These are phyloP conservation scores for crab-eating macaque (Macaca fascicularis) DNA, from an alignment of 2,113 vertebrate species.

Conservation along the genomic window DNA sequence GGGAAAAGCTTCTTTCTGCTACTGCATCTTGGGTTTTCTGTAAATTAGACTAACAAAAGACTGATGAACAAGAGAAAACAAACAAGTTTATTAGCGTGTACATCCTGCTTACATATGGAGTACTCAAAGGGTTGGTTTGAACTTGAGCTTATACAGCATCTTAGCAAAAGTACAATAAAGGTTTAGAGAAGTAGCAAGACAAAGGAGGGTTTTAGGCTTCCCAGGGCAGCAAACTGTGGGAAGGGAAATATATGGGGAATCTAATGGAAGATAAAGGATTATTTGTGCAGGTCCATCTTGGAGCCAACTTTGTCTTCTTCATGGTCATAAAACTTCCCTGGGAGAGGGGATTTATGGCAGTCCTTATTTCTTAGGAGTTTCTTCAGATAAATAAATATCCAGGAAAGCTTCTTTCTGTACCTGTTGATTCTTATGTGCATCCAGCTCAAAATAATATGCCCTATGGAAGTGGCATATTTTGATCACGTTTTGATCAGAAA, in stretches of 20 bases:
- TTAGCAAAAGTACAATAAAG: not conserved
- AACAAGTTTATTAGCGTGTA: not conserved
- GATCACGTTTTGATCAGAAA: not conserved
- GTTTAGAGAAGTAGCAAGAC: not conserved
- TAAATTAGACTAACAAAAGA: not conserved
- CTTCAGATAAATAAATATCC: not conserved
- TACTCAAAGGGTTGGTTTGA: not conserved
- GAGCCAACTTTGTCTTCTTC: not conserved
- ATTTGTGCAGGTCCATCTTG: not conserved
- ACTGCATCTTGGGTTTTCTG: not conserved
- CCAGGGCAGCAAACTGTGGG: not conserved
- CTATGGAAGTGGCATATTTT: not conserved
- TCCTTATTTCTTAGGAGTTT: not conserved
- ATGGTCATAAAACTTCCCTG: not conserved
- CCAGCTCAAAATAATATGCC: not conserved
- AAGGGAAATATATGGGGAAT: not conserved
- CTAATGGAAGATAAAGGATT: not conserved
- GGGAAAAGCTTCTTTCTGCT: not conserved
- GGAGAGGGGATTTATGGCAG: not conserved
- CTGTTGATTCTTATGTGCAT: not conserved
- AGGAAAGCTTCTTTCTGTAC: not conserved
- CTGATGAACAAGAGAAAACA: not conserved
- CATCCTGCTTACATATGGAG: not conserved
- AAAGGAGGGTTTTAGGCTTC: not conserved
- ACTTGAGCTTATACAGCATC: not conserved